phyloP scores from a whole-genome alignment of 2,797 vertebrate genomes.

The Diplodus sargus region DNA sequence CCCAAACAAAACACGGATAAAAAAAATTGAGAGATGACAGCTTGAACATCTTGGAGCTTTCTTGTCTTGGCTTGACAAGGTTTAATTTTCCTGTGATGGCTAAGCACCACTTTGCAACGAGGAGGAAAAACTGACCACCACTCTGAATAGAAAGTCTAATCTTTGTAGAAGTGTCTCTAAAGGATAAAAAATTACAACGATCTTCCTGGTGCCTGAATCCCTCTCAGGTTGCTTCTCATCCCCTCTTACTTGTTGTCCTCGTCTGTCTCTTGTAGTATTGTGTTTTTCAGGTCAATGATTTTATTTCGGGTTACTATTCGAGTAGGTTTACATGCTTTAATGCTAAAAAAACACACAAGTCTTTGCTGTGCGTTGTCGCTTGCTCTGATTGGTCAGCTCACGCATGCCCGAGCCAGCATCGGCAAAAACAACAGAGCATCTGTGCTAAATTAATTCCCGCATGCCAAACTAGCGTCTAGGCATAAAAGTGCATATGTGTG shows the following conservation, averaged over 20 bases:
- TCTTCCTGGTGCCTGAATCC: background rate
- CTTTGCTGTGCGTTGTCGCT: too few relatives aligned
- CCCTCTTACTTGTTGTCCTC: background rate
- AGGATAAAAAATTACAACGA: background rate
- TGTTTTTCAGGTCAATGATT: too few relatives aligned
- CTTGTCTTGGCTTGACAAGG: slow-evolving; percentile 31
- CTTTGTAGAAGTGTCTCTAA: slow-evolving; percentile 40
- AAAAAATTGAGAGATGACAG: slow-evolving; percentile 35
- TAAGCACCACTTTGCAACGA: slow-evolving; percentile 28
- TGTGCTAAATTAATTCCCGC: too few relatives aligned
- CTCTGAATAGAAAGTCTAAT: slow-evolving; percentile 29
- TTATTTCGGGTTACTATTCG: too few relatives aligned
- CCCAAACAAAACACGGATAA: background rate
- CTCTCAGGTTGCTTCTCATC: background rate
- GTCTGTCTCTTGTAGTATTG: background rate
- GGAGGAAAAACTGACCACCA: slow-evolving; percentile 18
- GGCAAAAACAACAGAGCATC: too few relatives aligned
- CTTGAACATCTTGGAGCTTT: slow-evolving; percentile 11
- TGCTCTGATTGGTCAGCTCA: too few relatives aligned
- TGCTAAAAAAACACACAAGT: too few relatives aligned
- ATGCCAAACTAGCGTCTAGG: too few relatives aligned
- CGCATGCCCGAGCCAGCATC: too few relatives aligned
- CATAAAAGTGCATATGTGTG: too few relatives aligned
- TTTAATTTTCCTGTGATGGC: slow-evolving; percentile 59
- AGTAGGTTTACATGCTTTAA: too few relatives aligned